Percentiles rank a stretch among this genome's conserved stretches.
Conservation (phyloP, 2,797 vertebrate species). For the Pangasius djambal region DNA sequence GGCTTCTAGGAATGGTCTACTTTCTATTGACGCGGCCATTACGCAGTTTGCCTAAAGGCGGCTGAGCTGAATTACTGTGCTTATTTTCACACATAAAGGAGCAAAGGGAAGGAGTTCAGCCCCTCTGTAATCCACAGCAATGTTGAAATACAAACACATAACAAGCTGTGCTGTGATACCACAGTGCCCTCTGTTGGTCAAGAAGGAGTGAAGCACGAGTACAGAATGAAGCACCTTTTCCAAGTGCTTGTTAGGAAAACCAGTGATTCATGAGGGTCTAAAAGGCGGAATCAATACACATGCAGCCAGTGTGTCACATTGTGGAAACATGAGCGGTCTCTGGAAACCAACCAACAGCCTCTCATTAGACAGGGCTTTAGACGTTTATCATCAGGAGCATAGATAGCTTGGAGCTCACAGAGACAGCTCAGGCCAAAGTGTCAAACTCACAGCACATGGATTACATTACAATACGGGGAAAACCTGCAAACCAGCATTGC, state of each 20-base stretch:
- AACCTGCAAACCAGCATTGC: neutral
- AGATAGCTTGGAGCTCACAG: neutral
- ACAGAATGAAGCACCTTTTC: neutral
- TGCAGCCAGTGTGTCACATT: slow-evolving; percentile 32
- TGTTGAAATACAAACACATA: neutral
- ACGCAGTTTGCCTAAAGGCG: slow-evolving; percentile 32
- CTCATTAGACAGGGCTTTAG: slow-evolving; percentile 28
- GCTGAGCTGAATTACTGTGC: slow-evolving; percentile 36
- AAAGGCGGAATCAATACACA: slow-evolving; percentile 35
- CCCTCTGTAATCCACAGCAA: slow-evolving; percentile 16
- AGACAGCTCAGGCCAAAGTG: slow-evolving; percentile 3
- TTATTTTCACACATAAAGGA: slow-evolving; percentile 48
- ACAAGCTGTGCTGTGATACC: slow-evolving; percentile 25
- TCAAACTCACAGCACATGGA: neutral
- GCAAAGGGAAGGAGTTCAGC: slow-evolving; percentile 23
- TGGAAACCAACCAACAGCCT: slow-evolving; percentile 12
- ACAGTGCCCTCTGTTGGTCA: slow-evolving; percentile 58
- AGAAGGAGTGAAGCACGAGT: neutral
- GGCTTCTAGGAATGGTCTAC: slow-evolving; percentile 27
- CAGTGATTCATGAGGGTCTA: slow-evolving; percentile 49
- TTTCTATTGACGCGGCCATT: slow-evolving; percentile 39
- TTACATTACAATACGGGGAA: neutral
- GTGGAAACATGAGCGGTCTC: slow-evolving; percentile 10
- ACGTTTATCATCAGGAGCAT: slow-evolving; percentile 4
- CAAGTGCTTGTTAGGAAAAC: slow-evolving; percentile 26